Conservation (phyloP, 2,113 vertebrate genomes). For the Dryoscopus gambensis region DNA sequence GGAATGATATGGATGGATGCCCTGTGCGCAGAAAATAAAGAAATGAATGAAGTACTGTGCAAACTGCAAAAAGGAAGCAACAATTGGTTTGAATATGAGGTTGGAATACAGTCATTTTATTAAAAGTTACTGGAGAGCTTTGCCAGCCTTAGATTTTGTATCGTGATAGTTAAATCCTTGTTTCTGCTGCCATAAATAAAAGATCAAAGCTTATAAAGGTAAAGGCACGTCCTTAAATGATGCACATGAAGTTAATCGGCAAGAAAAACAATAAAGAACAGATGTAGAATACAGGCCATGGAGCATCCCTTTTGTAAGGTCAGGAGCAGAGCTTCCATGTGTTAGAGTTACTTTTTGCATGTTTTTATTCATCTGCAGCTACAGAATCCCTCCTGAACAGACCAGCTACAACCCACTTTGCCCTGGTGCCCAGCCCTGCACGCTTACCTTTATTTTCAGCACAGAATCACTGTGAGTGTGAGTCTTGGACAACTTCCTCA, state of each 20-base stretch:
- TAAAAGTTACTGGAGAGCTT: not conserved
- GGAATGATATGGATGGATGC: conserved; percentile 95
- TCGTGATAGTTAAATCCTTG: not conserved
- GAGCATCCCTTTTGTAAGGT: not conserved
- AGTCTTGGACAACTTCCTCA: conserved; percentile 96
- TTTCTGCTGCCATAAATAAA: not conserved
- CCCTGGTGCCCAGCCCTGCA: accelerated
- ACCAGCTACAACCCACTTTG: not conserved
- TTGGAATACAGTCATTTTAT: not conserved
- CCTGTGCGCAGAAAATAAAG: conserved; percentile 68
- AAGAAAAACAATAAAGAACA: not conserved
- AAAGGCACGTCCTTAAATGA: not conserved
- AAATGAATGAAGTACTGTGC: not conserved
- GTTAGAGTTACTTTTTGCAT: not conserved
- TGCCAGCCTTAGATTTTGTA: not conserved
- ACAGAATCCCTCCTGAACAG: not conserved
- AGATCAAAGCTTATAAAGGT: not conserved
- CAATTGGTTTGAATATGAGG: not conserved
- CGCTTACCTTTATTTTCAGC: conserved; percentile 90
- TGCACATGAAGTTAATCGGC: not conserved
- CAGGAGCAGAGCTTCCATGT: not conserved
- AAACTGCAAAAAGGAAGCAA: not conserved
- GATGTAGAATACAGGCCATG: accelerated
- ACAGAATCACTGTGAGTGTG: conserved; percentile 92
- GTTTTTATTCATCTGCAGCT: not conserved